Percentiles rank a stretch among this genome's conserved stretches.
Evolutionary conservation across 2,113 vertebrate species (phyloP).

Genomic region (Strix aluco): DNA sequence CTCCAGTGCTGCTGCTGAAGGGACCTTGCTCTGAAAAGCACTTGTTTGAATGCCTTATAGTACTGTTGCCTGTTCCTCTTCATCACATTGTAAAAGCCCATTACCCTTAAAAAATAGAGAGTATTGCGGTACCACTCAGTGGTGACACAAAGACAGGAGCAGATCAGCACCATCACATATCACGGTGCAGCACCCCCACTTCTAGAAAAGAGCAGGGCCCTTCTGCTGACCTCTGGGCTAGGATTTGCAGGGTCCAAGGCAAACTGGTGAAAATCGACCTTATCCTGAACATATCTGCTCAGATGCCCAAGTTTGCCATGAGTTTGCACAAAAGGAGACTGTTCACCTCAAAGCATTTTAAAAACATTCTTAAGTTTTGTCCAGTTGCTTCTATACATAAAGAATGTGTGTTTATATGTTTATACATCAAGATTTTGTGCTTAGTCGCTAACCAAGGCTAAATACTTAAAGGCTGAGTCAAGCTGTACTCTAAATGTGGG

Average conservation of each 20-base stretch:
- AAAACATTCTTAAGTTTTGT: not conserved
- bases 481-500: not conserved
- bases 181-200: not conserved
- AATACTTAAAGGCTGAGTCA: conserved; percentile 43
- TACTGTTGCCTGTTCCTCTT: not conserved
- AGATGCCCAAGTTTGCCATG: not conserved
- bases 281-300: not conserved
- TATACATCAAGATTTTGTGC: not conserved
- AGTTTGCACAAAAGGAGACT: not conserved
- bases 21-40: not conserved
- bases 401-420: not conserved
- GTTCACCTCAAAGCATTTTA: not conserved
- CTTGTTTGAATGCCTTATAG: not conserved
- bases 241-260: not conserved
- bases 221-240: not conserved
- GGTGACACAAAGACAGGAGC: not conserved
- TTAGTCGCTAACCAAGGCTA: not conserved
- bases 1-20: not conserved
- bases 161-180: not conserved
- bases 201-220: not conserved
- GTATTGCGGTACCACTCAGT: not conserved
- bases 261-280: not conserved
- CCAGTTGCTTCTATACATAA: not conserved
- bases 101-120: not conserved
- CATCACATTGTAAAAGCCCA: not conserved